These are phyloP conservation scores for Lampris incognitus DNA, from an alignment of 2,113 vertebrate species.

Conservation along the genomic window DNA sequence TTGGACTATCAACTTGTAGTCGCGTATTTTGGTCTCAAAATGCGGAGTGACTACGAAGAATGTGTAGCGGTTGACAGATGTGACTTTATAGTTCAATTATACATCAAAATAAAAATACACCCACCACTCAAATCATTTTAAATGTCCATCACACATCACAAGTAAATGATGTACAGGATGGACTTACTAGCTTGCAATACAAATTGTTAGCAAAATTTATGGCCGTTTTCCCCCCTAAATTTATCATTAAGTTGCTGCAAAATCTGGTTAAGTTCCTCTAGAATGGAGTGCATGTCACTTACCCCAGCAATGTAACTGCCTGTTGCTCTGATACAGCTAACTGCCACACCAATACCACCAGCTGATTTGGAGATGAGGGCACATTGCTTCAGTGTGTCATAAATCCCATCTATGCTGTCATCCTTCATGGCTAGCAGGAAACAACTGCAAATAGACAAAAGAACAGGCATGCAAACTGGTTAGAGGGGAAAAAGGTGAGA, in stretches of 20 bases:
- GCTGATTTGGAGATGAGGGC: slow-evolving; percentile 97
- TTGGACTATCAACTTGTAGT: too few species aligned
- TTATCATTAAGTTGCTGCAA: too few species aligned
- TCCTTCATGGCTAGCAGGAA: slow-evolving; percentile 97
- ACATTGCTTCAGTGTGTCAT: slow-evolving; percentile 96
- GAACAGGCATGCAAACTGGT: background rate
- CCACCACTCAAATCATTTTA: too few species aligned
- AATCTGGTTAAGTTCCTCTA: background rate
- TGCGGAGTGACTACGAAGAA: too few species aligned
- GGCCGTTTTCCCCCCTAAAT: too few species aligned
- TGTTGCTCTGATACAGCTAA: slow-evolving; percentile 95
- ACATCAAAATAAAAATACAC: too few species aligned
- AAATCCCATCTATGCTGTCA: slow-evolving; percentile 98
- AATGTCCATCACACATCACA: too few species aligned
- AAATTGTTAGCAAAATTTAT: background rate
- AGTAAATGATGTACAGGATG: too few species aligned
- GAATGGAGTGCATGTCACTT: slow-evolving; percentile 48
- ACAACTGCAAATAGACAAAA: slow-evolving; percentile 81
- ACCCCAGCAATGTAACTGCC: slow-evolving; percentile 98
- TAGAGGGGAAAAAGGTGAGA: too few species aligned
- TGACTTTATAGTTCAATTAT: too few species aligned
- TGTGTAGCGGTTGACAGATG: too few species aligned
- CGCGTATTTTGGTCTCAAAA: too few species aligned
- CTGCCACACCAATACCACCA: slow-evolving; percentile 93
- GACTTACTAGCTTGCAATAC: background rate